Percentiles rank a stretch among this genome's conserved stretches.
These are phyloP conservation scores for Poeciliopsis infans DNA, from an alignment of 2,797 vertebrate genomes.

Conservation along the genomic window DNA sequence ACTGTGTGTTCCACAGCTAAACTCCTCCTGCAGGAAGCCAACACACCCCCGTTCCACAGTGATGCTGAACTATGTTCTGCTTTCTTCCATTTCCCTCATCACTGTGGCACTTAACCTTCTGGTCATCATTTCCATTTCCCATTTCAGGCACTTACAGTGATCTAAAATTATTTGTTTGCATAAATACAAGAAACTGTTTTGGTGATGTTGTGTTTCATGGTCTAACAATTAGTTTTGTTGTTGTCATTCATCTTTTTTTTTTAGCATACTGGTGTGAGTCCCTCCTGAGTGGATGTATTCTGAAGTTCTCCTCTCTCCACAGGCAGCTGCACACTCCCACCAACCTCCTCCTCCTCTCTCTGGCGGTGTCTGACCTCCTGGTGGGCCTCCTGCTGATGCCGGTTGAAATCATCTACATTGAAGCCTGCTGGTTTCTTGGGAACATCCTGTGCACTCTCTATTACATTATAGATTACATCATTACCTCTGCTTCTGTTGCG, in stretches of 20 bases:
- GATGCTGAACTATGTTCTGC: constrained; percentile 48
- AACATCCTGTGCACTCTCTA: constrained; percentile 44
- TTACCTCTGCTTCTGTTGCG: constrained; percentile 41
- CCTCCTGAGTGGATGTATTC: constrained; percentile 4
- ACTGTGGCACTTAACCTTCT: constrained; percentile 56
- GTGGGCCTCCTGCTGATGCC: constrained; percentile 58
- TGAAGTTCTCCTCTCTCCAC: constrained; percentile 12
- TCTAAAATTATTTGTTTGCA: background rate
- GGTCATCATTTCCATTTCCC: constrained; percentile 60
- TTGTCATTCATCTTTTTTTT: background rate
- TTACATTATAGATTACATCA: constrained; percentile 35
- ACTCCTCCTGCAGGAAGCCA: constrained; percentile 39
- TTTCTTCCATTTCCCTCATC: constrained; percentile 49
- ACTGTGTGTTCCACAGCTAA: constrained; percentile 8
- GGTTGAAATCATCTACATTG: constrained; percentile 40
- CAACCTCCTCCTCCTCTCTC: constrained; percentile 60
- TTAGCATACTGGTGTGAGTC: background rate
- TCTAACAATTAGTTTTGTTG: background rate
- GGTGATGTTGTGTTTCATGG: background rate
- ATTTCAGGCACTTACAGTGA: constrained; percentile 44
- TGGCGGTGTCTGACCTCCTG: constrained; percentile 52
- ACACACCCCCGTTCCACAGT: background rate
- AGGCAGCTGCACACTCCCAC: constrained; percentile 64
- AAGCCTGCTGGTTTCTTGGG: constrained; percentile 62
- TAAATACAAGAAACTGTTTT: background rate